Base-by-base conservation (phyloP, 2,113 vertebrate genomes). In the Beaufortia kweichowensis region DNA sequence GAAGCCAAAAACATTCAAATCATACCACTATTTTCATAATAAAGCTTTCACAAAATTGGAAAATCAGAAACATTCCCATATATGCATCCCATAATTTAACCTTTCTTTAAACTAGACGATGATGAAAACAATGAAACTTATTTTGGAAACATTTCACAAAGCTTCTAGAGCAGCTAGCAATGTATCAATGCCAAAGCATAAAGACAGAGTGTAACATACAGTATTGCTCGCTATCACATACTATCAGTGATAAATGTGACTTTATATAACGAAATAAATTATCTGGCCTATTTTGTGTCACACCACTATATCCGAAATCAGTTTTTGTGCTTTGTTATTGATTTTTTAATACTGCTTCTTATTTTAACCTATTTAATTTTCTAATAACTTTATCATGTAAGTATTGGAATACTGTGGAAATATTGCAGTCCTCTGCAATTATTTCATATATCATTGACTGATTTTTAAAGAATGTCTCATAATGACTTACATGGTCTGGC, bases 241-340 rank as follows among this genome's bases (percentile, higher is more conserved):
- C 26, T 68, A 31, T 53, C 64, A 48, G 23, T 66, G 19, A 66
- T 28, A 46, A n/a, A 66, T 66, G 64, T 66, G 63, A 11, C 15
- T 66, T 66, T 28, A 48, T 66, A 48, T 66, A 33, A 66, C 1
- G 17, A 26, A 10, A 46, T 66, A 29, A 26, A 28, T 19, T 66
- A 23, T 66, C 4, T 66, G 15, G 23, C 24, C 64, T 26, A 48
- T 9, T 46, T 66, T 48, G 43, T 15, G 17, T 66, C 64, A 43
- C 23, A 21, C 7, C 3, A 28, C 63, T 12, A 14, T 50, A 50
- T 67, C 17, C 11, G 26, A 67, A 67, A 50, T 67, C 26, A n/a
- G 19, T 66, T 66, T 46, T 29, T 67, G 43, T n/a, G 29, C 26
- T 29, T 66, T 48, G 12, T 67, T 12, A 19, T 46, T 46, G 4